Evolutionary conservation across 2,797 vertebrate species (phyloP).

Genomic region (Hafferia zeledoni): DNA sequence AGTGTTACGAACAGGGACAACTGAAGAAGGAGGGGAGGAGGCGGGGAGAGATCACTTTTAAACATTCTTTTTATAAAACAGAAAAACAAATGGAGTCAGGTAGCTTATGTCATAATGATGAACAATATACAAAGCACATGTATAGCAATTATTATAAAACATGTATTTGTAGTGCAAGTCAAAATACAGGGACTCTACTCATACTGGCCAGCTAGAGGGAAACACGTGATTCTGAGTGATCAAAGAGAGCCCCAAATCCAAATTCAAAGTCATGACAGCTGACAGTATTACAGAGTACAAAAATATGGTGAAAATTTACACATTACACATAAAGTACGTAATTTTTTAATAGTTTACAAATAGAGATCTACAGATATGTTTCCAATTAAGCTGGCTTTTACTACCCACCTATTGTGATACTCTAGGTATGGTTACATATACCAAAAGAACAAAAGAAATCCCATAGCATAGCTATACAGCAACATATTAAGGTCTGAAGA

Average conservation of each 20-base stretch:
- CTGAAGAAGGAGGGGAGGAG: background rate
- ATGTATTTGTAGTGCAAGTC: conserved; percentile 83
- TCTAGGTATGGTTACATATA: conserved; percentile 78
- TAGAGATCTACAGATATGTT: conserved; percentile 79
- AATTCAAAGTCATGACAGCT: conserved; percentile 76
- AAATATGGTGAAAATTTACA: conserved; percentile 82
- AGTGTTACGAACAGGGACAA: background rate
- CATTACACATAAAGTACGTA: conserved; percentile 78
- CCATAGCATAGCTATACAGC: conserved; percentile 76
- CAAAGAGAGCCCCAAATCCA: conserved; percentile 76
- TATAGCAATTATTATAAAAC: conserved; percentile 76
- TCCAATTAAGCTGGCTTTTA: conserved; percentile 81
- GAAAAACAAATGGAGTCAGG: conserved; percentile 64
- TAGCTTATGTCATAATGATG: conserved; percentile 77
- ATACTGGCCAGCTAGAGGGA: conserved; percentile 80
- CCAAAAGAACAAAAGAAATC: conserved; percentile 68
- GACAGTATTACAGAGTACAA: conserved; percentile 79
- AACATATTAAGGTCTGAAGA: conserved; percentile 75
- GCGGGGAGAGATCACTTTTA: background rate
- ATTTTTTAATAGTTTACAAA: conserved; percentile 80
- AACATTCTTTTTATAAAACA: conserved; percentile 45
- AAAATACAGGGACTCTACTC: conserved; percentile 78
- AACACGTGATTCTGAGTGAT: conserved; percentile 74
- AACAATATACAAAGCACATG: conserved; percentile 74
- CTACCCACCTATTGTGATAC: conserved; percentile 78